Base-by-base conservation (phyloP, 1,140 invertebrate genomes). In the Diorhabda sublineata region DNA sequence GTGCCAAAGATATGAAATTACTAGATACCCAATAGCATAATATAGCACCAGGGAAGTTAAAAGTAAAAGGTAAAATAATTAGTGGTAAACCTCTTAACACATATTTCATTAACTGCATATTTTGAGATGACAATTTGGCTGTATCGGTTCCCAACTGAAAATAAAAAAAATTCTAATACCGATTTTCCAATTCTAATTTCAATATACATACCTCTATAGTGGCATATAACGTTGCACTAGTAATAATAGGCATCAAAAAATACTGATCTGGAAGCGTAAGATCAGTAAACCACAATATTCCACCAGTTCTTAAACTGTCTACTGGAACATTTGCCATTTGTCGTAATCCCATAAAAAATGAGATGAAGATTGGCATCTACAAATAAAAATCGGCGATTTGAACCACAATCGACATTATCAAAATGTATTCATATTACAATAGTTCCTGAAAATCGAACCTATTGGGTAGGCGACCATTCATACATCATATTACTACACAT, bases 221-320 rank as follows among this genome's bases (percentile, higher is more conserved):
- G 3, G 89, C 73, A 73, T 84, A 89, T 69, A 98, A 79, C 3
- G 96, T 97, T 1, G 84, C 75, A 80, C 89, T 89, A 2, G 96
- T 97, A 58, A 97, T 82, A 0, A 97, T 2, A 3, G 98, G 98
- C 66, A 99, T 82, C 26, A 93, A 69, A 77, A 91, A 98, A 81
- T 87, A 96, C 7, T 96, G 96, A 85, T 99, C 98, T 43, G 90
- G 82, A 5, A 94, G 73, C 3, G 95, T 96, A 8, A 99, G 85
- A 86, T 99, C 95, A 1, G 85, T 85, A 79, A 99, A 97, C 97
- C 97, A 99, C 64, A 85, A 90, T 0, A 96, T 69, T 3, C 98
- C 98, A n/a, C 97, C 97, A 41, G 85, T 82, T 70, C 87, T 88
- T 85, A 99, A 86, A 79, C 93, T 95, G 66, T 94, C 92, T 7